Evolutionary conservation across 2,888 invertebrate species (phyloP).

Genomic region (Conomelus anceps): DNA sequence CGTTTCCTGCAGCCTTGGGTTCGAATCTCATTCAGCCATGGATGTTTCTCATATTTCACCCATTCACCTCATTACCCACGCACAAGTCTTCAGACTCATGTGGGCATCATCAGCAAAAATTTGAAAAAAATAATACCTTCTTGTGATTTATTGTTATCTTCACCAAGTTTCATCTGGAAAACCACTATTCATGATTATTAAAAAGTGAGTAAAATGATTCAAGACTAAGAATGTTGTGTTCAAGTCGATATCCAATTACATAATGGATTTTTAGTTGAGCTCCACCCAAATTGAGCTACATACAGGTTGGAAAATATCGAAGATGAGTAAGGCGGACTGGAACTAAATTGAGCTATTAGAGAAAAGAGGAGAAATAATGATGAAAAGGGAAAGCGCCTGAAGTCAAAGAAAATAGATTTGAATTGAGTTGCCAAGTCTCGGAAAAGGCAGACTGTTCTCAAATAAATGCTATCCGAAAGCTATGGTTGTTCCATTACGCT

Average conservation of each 20-base stretch:
- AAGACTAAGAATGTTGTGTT: too few species aligned
- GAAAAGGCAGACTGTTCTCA: background rate
- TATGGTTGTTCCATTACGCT: background rate
- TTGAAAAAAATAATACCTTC: too few species aligned
- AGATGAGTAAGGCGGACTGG: background rate
- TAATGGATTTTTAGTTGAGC: background rate
- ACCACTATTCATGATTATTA: too few species aligned
- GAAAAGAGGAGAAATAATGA: background rate
- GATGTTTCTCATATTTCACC: too few species aligned
- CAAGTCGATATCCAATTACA: background rate
- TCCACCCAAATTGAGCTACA: background rate
- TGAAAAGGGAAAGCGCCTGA: background rate
- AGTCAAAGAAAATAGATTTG: background rate
- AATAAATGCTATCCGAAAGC: background rate
- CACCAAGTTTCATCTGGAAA: background rate
- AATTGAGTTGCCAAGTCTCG: background rate
- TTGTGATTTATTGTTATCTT: background rate
- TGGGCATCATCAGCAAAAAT: too few species aligned
- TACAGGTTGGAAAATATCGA: background rate
- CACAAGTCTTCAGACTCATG: too few species aligned
- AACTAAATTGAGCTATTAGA: background rate
- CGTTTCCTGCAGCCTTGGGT: too few species aligned
- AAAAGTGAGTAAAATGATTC: too few species aligned
- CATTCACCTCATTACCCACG: too few species aligned
- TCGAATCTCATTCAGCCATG: too few species aligned